A percentile compares a stretch with the other conserved stretches of the same genome.
Conservation (phyloP, 2,797 vertebrate species). For the Lycodopsis pacificus region DNA sequence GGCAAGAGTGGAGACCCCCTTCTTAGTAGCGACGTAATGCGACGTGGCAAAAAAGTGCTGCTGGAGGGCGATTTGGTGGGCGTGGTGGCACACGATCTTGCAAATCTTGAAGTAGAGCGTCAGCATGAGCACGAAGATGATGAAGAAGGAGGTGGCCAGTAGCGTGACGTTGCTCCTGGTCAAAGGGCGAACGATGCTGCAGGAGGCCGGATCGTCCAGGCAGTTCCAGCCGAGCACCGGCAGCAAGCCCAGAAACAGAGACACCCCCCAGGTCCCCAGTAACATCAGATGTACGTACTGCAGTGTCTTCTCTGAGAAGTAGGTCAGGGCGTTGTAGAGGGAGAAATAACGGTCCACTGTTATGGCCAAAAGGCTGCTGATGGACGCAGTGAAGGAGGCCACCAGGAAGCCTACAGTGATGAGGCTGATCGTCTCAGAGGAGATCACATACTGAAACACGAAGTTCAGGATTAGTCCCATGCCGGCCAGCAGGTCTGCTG, state of each 20-base stretch:
- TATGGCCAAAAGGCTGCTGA: constrained; percentile 96
- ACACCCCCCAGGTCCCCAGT: constrained; percentile 92
- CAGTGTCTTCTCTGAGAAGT: constrained; percentile 95
- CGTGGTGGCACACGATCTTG: constrained; percentile 96
- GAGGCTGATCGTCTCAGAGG: constrained; percentile 94
- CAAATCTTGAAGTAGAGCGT: constrained; percentile 97
- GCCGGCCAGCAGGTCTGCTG: constrained; percentile 95
- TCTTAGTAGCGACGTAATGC: constrained; percentile 94
- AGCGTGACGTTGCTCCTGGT: constrained; percentile 93
- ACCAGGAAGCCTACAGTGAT: constrained; percentile 97
- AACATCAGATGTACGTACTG: constrained; percentile 94
- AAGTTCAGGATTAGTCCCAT: constrained; percentile 98
- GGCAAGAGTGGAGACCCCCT: constrained; percentile 95
- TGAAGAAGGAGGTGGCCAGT: constrained; percentile 92
- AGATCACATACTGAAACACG: constrained; percentile 94
- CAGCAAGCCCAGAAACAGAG: constrained; percentile 91
- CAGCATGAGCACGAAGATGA: constrained; percentile 94
- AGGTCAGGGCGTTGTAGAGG: constrained; percentile 96
- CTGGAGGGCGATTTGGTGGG: constrained; percentile 98
- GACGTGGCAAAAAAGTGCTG: constrained; percentile 96
- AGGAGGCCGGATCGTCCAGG: constrained; percentile 86
- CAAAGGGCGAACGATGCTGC: constrained; percentile 94
- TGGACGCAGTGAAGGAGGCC: constrained; percentile 96
- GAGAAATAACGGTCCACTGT: constrained; percentile 98
- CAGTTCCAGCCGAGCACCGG: constrained; percentile 99